phyloP scores from a whole-genome alignment of 2,888 invertebrate species.

The Polietes domitor region DNA sequence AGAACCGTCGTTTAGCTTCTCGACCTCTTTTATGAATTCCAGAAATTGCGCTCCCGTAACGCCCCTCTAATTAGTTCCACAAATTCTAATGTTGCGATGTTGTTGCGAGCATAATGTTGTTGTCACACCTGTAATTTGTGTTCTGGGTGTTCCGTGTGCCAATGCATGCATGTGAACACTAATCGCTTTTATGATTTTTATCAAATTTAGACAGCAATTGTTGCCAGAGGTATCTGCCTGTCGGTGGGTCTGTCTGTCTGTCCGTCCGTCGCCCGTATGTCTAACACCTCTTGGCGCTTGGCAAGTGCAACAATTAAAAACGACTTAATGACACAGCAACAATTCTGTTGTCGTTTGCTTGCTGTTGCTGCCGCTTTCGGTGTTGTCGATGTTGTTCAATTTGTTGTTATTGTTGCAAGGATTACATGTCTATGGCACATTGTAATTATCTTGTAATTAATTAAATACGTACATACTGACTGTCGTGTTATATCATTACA shows the following conservation, averaged over 20 bases:
- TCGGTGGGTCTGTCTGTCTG: not conserved
- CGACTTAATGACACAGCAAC: slow-evolving; percentile 44
- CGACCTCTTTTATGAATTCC: too few relatives aligned
- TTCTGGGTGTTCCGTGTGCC: not conserved
- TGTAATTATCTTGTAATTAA: slow-evolving; percentile 67
- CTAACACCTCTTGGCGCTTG: slow-evolving; percentile 38
- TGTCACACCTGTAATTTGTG: slow-evolving; percentile 8
- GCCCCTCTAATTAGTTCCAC: not conserved
- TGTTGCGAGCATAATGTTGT: not conserved
- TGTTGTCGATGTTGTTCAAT: slow-evolving; percentile 6
- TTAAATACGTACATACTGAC: slow-evolving; percentile 45
- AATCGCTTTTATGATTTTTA: slow-evolving; percentile 49
- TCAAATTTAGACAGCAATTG: slow-evolving; percentile 28
- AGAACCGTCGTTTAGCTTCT: too few relatives aligned
- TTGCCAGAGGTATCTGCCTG: slow-evolving; percentile 2
- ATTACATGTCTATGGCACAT: slow-evolving; percentile 63
- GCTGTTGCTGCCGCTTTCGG: too few relatives aligned
- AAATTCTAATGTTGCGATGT: not conserved
- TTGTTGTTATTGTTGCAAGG: slow-evolving; percentile 33
- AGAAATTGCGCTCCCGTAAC: too few relatives aligned
- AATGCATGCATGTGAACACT: not conserved
- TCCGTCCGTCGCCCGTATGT: slow-evolving; percentile 3
- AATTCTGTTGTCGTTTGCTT: slow-evolving; percentile 30
- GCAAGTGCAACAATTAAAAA: slow-evolving; percentile 62
- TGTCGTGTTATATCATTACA: slow-evolving; percentile 19